phyloP scores from a whole-genome alignment of 2,888 invertebrate species.

The Drosophila anomelani region DNA sequence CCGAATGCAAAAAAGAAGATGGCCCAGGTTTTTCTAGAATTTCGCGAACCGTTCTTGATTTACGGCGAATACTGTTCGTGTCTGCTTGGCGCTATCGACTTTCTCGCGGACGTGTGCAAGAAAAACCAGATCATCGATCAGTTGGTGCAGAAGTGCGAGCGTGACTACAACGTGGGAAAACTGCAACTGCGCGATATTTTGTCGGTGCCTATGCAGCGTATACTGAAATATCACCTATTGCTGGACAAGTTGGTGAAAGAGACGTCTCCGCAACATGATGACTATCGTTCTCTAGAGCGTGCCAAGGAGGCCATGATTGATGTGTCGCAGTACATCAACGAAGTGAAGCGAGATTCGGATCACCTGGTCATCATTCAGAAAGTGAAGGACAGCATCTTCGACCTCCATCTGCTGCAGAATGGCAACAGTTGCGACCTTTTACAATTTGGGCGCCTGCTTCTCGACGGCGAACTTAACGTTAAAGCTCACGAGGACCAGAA shows the following conservation, averaged over 20 bases:
- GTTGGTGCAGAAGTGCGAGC: conserved; percentile 91
- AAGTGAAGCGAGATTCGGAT: conserved; percentile 98
- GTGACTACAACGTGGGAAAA: conserved; percentile 96
- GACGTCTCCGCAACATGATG: conserved; percentile 93
- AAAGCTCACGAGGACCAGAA: conserved; percentile 95
- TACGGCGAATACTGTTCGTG: conserved; percentile 99
- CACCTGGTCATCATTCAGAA: conserved; percentile 95
- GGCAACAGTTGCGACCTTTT: conserved; percentile 92
- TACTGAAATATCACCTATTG: conserved; percentile 98
- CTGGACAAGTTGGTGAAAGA: conserved; percentile 95
- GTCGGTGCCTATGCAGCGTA: conserved; percentile 99
- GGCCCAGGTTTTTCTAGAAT: conserved; percentile 94
- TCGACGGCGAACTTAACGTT: conserved; percentile 97
- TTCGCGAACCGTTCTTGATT: conserved; percentile 94
- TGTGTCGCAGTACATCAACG: conserved; percentile 98
- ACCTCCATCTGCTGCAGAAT: conserved; percentile 90
- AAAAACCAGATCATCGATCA: conserved; percentile 83
- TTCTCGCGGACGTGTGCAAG: conserved; percentile 87
- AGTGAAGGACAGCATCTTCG: conserved; percentile 94
- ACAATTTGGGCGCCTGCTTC: conserved; percentile 95
- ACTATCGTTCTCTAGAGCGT: conserved; percentile 91
- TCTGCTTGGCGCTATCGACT: conserved; percentile 94
- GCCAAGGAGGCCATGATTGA: conserved; percentile 98
- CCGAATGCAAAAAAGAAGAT: conserved; percentile 86
- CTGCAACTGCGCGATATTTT: conserved; percentile 97